Conservation (phyloP, 2,888 invertebrate species). For the Autographa pulchrina region DNA sequence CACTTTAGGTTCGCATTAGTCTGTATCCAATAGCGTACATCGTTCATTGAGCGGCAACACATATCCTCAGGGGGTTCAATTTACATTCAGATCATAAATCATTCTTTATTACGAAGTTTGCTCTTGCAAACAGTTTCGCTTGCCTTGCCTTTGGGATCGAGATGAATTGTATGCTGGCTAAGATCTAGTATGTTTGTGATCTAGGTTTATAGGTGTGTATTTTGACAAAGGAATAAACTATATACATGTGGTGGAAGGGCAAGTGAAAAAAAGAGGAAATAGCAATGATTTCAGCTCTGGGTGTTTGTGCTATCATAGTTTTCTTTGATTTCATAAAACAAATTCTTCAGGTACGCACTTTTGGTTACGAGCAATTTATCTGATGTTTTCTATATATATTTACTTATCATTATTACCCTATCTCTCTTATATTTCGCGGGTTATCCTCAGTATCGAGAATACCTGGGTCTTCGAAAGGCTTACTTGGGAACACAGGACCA, state of each 20-base stretch:
- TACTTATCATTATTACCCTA: too few species aligned
- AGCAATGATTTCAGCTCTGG: too few species aligned
- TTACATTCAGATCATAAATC: slow-evolving; percentile 54
- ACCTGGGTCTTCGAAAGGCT: too few species aligned
- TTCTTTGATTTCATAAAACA: too few species aligned
- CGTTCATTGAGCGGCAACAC: slow-evolving; percentile 22
- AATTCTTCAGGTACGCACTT: too few species aligned
- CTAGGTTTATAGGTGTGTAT: neutral
- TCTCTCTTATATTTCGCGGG: too few species aligned
- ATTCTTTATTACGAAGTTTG: slow-evolving; percentile 36
- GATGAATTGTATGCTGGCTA: slow-evolving; percentile 31
- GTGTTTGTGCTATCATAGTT: too few species aligned
- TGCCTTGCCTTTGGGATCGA: slow-evolving; percentile 29
- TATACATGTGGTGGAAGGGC: neutral
- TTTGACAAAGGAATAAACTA: neutral
- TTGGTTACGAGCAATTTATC: too few species aligned
- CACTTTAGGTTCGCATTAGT: neutral
- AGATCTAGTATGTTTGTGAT: slow-evolving; percentile 8
- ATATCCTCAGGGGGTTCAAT: slow-evolving; percentile 15
- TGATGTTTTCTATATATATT: too few species aligned
- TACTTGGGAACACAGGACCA: too few species aligned
- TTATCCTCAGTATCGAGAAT: too few species aligned
- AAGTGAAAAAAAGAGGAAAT: too few species aligned
- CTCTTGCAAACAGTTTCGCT: slow-evolving; percentile 22
- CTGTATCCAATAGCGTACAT: slow-evolving; percentile 5